Conservation (phyloP, 2,888 invertebrate genomes). For the Nomada lathburiana region DNA sequence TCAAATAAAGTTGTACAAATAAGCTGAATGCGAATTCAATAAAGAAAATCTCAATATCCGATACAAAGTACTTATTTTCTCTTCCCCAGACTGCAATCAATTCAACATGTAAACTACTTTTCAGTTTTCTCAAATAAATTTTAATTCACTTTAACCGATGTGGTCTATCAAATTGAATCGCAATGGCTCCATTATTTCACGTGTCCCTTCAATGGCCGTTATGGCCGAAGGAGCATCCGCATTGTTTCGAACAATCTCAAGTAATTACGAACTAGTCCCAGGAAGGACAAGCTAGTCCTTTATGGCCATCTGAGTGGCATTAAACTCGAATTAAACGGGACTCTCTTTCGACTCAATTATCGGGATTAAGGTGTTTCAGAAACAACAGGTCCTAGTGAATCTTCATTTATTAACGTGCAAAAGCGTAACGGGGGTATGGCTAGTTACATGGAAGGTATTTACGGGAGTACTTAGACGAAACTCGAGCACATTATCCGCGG, state of each 20-base stretch:
- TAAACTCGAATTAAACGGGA: conserved; percentile 33
- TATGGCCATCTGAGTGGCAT: conserved; percentile 22
- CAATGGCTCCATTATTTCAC: conserved; percentile 16
- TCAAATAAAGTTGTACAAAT: too few species aligned
- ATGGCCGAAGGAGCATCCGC: neutral
- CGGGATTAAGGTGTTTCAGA: conserved; percentile 26
- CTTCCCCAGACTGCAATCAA: neutral
- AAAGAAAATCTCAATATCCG: too few species aligned
- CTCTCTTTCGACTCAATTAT: conserved; percentile 10
- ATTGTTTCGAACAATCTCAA: conserved; percentile 41
- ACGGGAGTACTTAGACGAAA: conserved; percentile 24
- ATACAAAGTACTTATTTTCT: neutral
- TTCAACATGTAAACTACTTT: neutral
- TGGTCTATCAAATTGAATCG: neutral
- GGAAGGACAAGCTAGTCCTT: conserved; percentile 28
- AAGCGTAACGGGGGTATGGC: conserved; percentile 27
- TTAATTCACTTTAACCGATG: neutral
- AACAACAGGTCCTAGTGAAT: conserved; percentile 19
- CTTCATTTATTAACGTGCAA: conserved; percentile 60
- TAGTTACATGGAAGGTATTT: conserved; percentile 30
- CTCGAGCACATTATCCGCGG: conserved; percentile 27
- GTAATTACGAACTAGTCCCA: conserved; percentile 48
- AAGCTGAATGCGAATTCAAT: too few species aligned
- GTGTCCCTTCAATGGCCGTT: conserved; percentile 31
- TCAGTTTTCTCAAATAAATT: neutral